Evolutionary conservation across 2,113 vertebrate genomes (phyloP), one percentile per base, ranked within the genome.

Genomic region (Garra rufa): DNA sequence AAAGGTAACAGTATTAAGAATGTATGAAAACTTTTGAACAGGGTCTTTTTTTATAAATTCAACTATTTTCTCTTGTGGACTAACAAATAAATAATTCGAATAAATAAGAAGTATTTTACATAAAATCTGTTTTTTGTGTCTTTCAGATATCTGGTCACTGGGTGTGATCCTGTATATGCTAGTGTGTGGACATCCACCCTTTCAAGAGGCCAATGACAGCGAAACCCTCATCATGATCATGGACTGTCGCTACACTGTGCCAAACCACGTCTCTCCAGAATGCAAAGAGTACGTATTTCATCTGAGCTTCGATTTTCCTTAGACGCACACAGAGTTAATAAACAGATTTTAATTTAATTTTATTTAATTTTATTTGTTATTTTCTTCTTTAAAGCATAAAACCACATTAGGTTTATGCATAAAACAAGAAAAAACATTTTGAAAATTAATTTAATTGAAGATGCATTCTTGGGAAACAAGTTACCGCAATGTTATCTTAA

Each of bases 221-320:
- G 96, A 97, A 92, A 97, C 96, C 2, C 94, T 97, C 86, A 96
- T 95, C 88, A 97, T 96, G 96, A 97, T 97, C 81, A 95, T 97
- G 93, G 96, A 97, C 93, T 97, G 96, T 34, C 93, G 95, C 71
- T 97, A 97, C 92, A 91, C 90, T 0, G 43, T 96, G 14, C 96
- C 96, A 0, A 85, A 91, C 0, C 95, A 95, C 2, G 41, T 97
- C 67, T 97, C 96, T 1, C 77, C 88, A 0, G 88, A 92, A 87
- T 97, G 96, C 87, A 91, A 91, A 89, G 94, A 96, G 96, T 97
- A 89, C 91, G 96, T 93, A 74, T 28, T 15, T 28, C 52, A 24
- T 28, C 50, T 15, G 41, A 46, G 38, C 21, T 71, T n/a, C 8
- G 13, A n/a, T 50, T 46, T 74, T 34, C 38, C 21, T 26, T 73